Percentiles rank a stretch among this genome's conserved stretches.
These are phyloP conservation scores for Taeniopygia guttata DNA, from an alignment of 2,797 vertebrate genomes.

Conservation along the genomic window DNA sequence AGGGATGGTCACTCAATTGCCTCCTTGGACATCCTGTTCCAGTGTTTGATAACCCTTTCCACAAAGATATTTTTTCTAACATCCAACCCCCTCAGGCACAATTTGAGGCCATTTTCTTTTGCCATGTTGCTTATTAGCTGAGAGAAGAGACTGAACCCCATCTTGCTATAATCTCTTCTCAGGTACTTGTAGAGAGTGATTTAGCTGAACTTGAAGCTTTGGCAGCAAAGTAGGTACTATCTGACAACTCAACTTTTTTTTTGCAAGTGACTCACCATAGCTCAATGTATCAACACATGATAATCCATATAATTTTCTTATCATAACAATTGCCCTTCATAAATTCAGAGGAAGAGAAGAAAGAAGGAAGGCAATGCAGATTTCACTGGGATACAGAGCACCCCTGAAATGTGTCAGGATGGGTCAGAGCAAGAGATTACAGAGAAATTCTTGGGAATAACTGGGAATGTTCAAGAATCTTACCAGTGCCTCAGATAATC, in stretches of 20 bases:
- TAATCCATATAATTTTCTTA: not conserved
- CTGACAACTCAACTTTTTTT: not conserved
- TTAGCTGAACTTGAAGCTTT: not conserved
- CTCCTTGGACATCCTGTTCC: not conserved
- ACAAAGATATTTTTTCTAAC: not conserved
- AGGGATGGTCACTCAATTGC: not conserved
- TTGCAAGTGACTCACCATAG: not conserved
- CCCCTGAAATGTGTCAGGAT: not conserved
- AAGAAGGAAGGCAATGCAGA: not conserved
- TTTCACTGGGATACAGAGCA: not conserved
- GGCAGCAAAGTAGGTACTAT: not conserved
- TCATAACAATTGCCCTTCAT: not conserved
- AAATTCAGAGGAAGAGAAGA: not conserved
- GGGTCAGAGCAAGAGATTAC: not conserved
- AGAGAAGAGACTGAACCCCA: not conserved
- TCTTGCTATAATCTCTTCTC: not conserved
- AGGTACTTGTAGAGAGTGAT: not conserved
- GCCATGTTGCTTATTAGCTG: not conserved
- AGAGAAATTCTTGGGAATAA: not conserved
- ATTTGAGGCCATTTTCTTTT: not conserved
- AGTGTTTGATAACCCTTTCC: not conserved
- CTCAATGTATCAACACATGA: not conserved
- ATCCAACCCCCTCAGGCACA: not conserved
- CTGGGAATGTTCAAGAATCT: not conserved
- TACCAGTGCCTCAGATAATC: not conserved